Evolutionary conservation across 2,797 vertebrate genomes (phyloP), one percentile per base, ranked within the genome.

Genomic region (Onychomys torridus): DNA sequence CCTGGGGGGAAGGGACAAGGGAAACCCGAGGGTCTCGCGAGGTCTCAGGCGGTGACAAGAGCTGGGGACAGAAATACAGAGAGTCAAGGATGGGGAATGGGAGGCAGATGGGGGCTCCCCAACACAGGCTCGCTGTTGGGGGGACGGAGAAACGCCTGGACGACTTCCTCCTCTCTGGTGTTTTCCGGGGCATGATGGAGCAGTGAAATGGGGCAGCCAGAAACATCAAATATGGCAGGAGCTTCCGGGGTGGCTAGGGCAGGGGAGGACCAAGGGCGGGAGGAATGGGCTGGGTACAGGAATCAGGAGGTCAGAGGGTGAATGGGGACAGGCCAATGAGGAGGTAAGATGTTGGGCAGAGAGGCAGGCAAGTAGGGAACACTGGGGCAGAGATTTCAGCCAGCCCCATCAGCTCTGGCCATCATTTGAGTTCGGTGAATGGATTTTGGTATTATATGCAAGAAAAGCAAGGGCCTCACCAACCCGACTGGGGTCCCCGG

Each of bases 41-140:
- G 98, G 97, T 97, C 98, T 98, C 98, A 98, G 98, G 98, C 98
- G 98, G 97, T 98, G 97, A 98, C 98, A 97, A 98, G 98, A 98
- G 98, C 98, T 98, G 98, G 97, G 97, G 97, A 98, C 97, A 98
- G 97, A 98, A 98, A 98, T 95, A 98, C 97, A 98, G 96, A 98
- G 96, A 97, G 97, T 98, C 98, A 98, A 59, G 96, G 94, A 21
- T 0, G n/a, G 83, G 91, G 89, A 49, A 27, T 16, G 49, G 75
- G 73, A 73, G 95, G 69, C 93, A 92, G 89, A 89, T 25, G n/a
- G 71, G 91, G 86, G 67, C 95, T 95, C 97, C 97, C 97, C 97
- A 97, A 97, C 96, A 96, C 96, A 95, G 96, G 95, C 87, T 97
- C 94, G 93, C 92, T 96, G 97, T 97, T 97, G 97, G 98, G 98